A percentile compares a stretch with the other conserved stretches of the same genome.
phyloP scores from a whole-genome alignment of 2,888 invertebrate genomes.

The Ametastegia equiseti region DNA sequence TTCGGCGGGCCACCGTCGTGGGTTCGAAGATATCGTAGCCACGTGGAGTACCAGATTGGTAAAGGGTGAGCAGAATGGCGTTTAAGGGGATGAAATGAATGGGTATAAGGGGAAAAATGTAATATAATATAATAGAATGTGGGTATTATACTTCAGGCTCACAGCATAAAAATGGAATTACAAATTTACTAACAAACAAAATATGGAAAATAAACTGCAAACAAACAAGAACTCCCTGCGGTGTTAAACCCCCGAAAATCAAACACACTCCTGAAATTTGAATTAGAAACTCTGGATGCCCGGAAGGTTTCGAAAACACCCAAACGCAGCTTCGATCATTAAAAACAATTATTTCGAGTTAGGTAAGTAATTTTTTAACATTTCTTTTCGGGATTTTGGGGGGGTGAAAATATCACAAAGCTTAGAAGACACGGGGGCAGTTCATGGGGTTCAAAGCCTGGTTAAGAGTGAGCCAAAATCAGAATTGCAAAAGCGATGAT shows the following conservation, averaged over 20 bases:
- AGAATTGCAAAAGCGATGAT: not conserved
- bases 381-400: no score
- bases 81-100: not conserved
- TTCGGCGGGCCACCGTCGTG: not conserved
- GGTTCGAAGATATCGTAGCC: constrained; percentile 18
- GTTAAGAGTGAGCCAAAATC: not conserved
- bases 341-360: no score
- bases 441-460: no score
- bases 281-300: not conserved
- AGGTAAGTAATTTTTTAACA: no score
- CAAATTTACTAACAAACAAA: not conserved
- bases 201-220: no score
- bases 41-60: constrained; percentile 17
- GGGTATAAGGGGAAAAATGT: not conserved
- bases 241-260: not conserved
- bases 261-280: not conserved
- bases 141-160: not conserved
- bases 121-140: not conserved
- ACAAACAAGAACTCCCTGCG: not conserved
- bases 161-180: not conserved
- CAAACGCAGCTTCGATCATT: not conserved
- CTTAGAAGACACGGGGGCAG: no score
- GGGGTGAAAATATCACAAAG: no score
- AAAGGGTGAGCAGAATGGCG: constrained; percentile 1
- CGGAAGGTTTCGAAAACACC: not conserved